Evolutionary conservation across 2,888 invertebrate genomes (phyloP), one percentile per base, ranked within the genome.

Genomic region (Meiosimyza decipiens): DNA sequence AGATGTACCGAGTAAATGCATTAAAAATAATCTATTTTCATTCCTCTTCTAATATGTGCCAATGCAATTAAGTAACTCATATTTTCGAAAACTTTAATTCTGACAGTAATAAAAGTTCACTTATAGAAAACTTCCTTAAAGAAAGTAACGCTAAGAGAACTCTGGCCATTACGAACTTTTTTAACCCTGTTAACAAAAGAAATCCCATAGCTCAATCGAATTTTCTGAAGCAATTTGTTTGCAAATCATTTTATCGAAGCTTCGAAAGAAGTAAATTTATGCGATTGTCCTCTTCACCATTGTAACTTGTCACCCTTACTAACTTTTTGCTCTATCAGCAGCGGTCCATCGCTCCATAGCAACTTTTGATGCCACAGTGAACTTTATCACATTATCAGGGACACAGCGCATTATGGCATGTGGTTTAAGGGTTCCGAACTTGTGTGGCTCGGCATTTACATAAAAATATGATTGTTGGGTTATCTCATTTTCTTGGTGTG

Each of bases 161-260:
- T 63, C 15, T 4, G 16, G 33, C 49, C 60, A 63, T 69, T 62
- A 22, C 28, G 40, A 18, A 72, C 54, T 62, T 73, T 76, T 67
- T 72, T 79, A 80, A 79, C 80, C 77, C 77, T 78, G 79, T 79
- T 82, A 80, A 82, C 79, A 81, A 82, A 81, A 79, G 80, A 80
- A 82, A 82, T 82, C 81, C 80, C 82, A 79, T 79, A 81, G 79
- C 80, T 80, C 81, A 82, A 82, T 83, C 80, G 82, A 82, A 80
- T 83, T 82, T 70, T 78, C 79, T 78, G 75, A 83, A 80, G 80
- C 82, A 82, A 83, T 83, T 83, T 83, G 81, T 82, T 83, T 82
- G 81, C 81, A 82, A 82, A 83, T 82, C 82, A 83, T 82, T 82
- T 83, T 82, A 82, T 80, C 77, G 79, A 77, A 75, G 71, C 73